Evolutionary conservation across 2,113 vertebrate genomes (phyloP).

Genomic region (Chloebia gouldiae): DNA sequence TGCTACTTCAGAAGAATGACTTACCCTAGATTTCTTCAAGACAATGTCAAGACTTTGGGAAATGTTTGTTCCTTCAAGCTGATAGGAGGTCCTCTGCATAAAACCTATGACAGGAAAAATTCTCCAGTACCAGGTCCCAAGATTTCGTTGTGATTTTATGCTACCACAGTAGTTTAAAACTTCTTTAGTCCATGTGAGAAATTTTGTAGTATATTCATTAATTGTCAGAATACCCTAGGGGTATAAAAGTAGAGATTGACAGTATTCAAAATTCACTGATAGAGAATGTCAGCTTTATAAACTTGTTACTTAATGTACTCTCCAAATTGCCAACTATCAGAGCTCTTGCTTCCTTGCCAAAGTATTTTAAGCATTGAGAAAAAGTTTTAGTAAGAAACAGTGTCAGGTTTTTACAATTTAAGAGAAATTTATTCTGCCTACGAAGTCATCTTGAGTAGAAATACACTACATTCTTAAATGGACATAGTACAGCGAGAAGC

Average conservation of each 20-base stretch:
- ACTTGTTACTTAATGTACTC: neutral
- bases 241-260: neutral
- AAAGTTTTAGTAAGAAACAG: neutral
- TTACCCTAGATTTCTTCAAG: neutral
- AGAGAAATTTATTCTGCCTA: neutral
- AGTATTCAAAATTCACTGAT: constrained; percentile 7
- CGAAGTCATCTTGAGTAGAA: neutral
- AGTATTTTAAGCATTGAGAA: neutral
- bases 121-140: neutral
- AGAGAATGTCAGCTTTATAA: neutral
- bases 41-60: neutral
- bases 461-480: neutral
- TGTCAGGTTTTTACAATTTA: neutral
- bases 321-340: neutral
- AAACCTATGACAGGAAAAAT: neutral
- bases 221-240: constrained; percentile 4
- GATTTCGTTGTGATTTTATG: neutral
- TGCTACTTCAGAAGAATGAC: neutral
- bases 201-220: neutral
- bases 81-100: neutral
- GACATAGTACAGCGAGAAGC: neutral
- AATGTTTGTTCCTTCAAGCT: neutral
- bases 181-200: neutral
- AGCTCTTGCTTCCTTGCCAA: neutral
- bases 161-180: neutral